Evolutionary conservation across 2,113 vertebrate genomes (phyloP).

Genomic region (Scalopus aquaticus): DNA sequence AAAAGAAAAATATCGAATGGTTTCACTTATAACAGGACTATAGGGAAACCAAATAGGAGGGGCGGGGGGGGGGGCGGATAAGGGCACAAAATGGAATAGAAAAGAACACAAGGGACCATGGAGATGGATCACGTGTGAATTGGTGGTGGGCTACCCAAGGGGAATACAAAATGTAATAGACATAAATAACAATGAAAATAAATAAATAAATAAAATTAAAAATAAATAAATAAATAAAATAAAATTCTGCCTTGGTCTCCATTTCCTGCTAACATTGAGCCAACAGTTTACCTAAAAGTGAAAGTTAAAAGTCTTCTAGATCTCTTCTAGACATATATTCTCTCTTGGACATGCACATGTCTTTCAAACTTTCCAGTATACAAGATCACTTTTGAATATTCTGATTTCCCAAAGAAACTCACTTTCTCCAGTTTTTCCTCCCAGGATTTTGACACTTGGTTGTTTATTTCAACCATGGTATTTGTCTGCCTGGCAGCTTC

Average conservation of each 20-base stretch:
- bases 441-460: neutral
- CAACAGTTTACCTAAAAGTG: neutral
- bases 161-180: no score
- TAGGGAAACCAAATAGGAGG: no score
- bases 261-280: neutral
- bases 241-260: neutral
- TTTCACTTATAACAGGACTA: no score
- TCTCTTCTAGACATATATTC: neutral
- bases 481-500: neutral
- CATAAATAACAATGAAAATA: no score
- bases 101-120: no score
- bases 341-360: neutral
- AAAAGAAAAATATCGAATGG: no score
- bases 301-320: neutral
- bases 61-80: no score
- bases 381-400: neutral
- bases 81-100: no score
- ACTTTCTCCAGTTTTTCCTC: neutral
- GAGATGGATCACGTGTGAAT: no score
- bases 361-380: neutral
- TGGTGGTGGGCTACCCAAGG: no score
- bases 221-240: no score
- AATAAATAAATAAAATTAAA: no score
- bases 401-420: neutral
- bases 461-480: neutral